Base-by-base conservation (phyloP, 2,888 invertebrate genomes). In the Andrena marginata region DNA sequence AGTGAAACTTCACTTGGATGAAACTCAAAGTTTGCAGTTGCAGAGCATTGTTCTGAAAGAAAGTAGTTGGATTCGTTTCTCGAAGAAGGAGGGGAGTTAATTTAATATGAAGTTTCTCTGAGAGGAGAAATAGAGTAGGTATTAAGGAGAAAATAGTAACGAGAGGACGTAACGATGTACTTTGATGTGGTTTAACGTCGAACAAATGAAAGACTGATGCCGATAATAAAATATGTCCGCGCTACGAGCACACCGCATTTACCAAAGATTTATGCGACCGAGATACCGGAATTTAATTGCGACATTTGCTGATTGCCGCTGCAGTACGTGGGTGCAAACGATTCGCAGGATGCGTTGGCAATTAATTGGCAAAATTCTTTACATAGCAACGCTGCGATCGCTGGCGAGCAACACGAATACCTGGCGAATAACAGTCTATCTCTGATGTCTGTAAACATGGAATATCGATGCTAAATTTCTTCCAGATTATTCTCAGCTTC, bases 311-410 rank as follows among this genome's bases (percentile, higher is more conserved):
- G 65, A 73, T 75, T 76, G 79, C 71, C 54, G 56, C 35, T 73
- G 10, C 35, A 16, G 23, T 49, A 51, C 83, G 87, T 87, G 69
- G 87, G 87, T 70, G 86, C 51, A 60, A 31, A 51, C 56, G 49
- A 68, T 42, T 69, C 42, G 48, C 31, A 26, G 59, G 72, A 51
- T 67, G 69, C 67, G 68, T 23, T 67, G 56, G 26, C 75, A 77
- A 86, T 68, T 77, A 77, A 78, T 77, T n/a, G 48, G 77, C 64
- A 49, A 75, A 73, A 65, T 73, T 49, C 48, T 67, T 60, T 64
- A 23, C 20, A 75, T 54, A 26, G 62, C 51, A 42, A 16, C 8
- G 13, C 2, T 13, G 10, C 35, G 23, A 23, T 23, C 23, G 23
- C 1, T 23, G 23, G 23, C 23, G 26, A 51, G n/a, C 20, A 20